Evolutionary conservation across 2,113 vertebrate species (phyloP), one percentile per base, ranked within the genome.

Genomic region (Bos javanicus): DNA sequence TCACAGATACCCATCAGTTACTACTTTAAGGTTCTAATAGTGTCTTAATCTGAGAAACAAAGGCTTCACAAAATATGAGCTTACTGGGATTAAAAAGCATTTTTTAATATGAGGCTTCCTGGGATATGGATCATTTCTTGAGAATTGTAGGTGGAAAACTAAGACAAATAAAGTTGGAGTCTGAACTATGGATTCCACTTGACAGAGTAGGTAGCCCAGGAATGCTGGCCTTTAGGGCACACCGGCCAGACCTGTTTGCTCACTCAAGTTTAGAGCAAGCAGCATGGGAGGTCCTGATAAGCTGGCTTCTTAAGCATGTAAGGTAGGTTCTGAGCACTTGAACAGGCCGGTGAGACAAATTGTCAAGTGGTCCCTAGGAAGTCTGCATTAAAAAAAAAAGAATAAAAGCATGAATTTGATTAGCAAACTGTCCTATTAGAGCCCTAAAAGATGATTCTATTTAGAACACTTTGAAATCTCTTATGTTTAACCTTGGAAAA

Each of bases 1-100:
- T 99, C 99, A 99, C 99, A 99, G 96, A 96, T 98, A 98, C 95
- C 97, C 97, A 98, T 97, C 94, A 97, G 97, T 86, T 98, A 92
- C 96, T 92, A 93, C 87, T 98, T 98, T 97, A 96, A 54, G 91
- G 97, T 96, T 98, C 98, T 98, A 98, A 98, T 98, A 98, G 98
- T 98, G 98, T 99, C 99, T 98, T 97, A 94, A 98, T 98, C 98
- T 90, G 97, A 98, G 96, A 97, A 99, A 98, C 92, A 96, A 98
- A 98, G 76, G 94, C 98, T 97, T 98, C 97, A 67, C 96, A 89
- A 97, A 98, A 97, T 94, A 93, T 25, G 1, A 98, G 97, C 97
- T 98, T 90, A 93, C 25, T 94, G 88, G 85, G 93, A 90, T 52
- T 74, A 23, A 74, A 39, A 39, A 39, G 10, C 36, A 74, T 25